Base-by-base conservation (phyloP, 1,140 invertebrate genomes). In the Cyclina sinensis region DNA sequence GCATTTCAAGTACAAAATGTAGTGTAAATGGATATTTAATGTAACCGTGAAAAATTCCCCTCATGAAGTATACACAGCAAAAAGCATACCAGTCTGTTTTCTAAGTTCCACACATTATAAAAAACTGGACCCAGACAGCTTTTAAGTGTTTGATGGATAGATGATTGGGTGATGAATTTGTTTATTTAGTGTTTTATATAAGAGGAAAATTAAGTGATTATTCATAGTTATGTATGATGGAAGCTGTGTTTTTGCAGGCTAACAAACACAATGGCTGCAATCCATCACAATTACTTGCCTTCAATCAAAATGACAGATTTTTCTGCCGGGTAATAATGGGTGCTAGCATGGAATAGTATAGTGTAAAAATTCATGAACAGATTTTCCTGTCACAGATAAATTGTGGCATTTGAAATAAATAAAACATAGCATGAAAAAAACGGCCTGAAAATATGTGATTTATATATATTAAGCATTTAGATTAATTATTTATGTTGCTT, bases 151-250 rank as follows among this genome's bases (percentile, higher is more conserved):
- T 54, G 43, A 54, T 78, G 14, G 43, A 78, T 78, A 37, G 27
- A 27, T 78, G 74, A 78, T 54, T n/a, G 12, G 35, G 35, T 78
- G 74, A 78, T 54, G 74, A 37, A 78, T 78, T 78, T 78, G 74
- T 78, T 78, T 78, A 54, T 78, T 78, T 78, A 46, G 54, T 78
- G 74, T 78, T 78, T 78, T 48, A 54, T 78, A 78, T 51, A 54
- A 78, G 46, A 21, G 35, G 24, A 51, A 78, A 51, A 78, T 48
- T 78, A 46, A 48, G 70, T 48, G 70, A 78, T 78, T 51, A 78
- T 54, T 78, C 74, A 32, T 78, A 51, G 46, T 78, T 78, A 78
- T 21, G 74, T 78, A 78, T 78, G 74, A 78, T 78, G 43, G 74
- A 78, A 78, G 35, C 46, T 35, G 14, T 54, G 74, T 78, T 54